Conservation (phyloP, 2,888 invertebrate genomes). For the Cephus nigrinus region DNA sequence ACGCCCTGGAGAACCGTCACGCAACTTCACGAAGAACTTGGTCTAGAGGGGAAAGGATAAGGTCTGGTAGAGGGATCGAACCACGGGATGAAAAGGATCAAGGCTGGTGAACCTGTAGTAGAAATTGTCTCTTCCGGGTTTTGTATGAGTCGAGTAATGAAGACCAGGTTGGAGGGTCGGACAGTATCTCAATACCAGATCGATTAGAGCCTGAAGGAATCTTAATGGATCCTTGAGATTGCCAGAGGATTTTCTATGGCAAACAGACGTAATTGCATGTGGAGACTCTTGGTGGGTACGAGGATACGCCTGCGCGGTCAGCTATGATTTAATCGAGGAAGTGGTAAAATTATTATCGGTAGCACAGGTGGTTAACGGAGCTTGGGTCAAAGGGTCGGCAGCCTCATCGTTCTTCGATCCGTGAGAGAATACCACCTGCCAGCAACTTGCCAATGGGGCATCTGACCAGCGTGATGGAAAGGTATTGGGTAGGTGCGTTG, state of each 20-base stretch:
- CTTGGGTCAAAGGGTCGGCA: slow-evolving; percentile 20
- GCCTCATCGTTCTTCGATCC: slow-evolving; percentile 32
- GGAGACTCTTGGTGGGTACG: slow-evolving; percentile 20
- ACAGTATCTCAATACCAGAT: slow-evolving; percentile 43
- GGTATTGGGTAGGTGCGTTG: neutral
- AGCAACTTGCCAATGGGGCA: slow-evolving; percentile 4
- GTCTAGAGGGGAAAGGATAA: neutral
- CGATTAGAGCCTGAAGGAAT: slow-evolving; percentile 46
- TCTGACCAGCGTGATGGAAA: neutral
- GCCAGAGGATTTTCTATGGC: slow-evolving; percentile 33
- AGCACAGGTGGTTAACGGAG: slow-evolving; percentile 48
- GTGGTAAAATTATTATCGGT: slow-evolving; percentile 50
- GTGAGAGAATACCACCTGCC: slow-evolving; percentile 41
- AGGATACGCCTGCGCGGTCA: slow-evolving; percentile 29
- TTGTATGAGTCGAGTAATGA: neutral
- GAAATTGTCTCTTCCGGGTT: neutral
- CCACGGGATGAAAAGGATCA: neutral
- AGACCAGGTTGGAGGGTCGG: slow-evolving; percentile 27
- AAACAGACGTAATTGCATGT: slow-evolving; percentile 53
- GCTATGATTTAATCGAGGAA: slow-evolving; percentile 52
- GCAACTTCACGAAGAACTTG: neutral
- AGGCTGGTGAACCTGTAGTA: neutral
- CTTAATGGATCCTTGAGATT: slow-evolving; percentile 51
- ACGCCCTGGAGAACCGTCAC: neutral
- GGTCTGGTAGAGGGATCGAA: neutral